Evolutionary conservation across 2,113 vertebrate species (phyloP), one percentile per base, ranked within the genome.

Genomic region (Hypomesus transpacificus): DNA sequence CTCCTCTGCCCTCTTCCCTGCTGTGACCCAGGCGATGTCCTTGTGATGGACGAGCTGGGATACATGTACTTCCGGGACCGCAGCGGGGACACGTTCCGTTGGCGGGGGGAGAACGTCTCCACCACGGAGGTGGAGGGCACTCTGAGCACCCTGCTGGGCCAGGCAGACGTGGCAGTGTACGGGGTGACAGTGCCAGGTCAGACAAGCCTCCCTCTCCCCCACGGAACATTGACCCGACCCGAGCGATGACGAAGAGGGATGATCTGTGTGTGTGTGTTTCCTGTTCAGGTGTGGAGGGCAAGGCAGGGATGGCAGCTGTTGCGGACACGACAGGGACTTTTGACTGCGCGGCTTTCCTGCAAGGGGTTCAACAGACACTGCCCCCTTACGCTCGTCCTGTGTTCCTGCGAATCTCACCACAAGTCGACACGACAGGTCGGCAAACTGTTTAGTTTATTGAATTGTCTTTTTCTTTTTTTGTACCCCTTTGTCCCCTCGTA

Each of bases 61-160:
- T 96, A 96, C 86, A 95, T 96, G 95, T 97, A 95, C 79, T 97
- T 97, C 84, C 90, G 84, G 7, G 95, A 97, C 62, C 93, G 95
- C 0, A 88, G 94, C 0, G 95, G 95, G 4, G 95, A 96, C 86
- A 96, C 95, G 0, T 97, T 95, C 84, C 95, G 95, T 39, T 97
- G 95, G 95, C 90, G 92, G 2, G 95, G 95, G 7, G 95, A 97
- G 86, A 97, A 97, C 0, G 94, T 97, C 52, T 96, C 95, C 2
- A 95, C 95, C 71, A 95, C 93, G 0, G 95, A 97, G 81, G 94
- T 96, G 78, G 95, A 97, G 73, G 94, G 93, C 0, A 92, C 89
- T 0, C 82, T 97, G 77, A 97, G 95, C 70, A 88, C 76, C 66
- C 79, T 96, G 24, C 88, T 97, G 73, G 85, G 89, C 75, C 94